phyloP scores from a whole-genome alignment of 2,113 vertebrate species.

The Murina feae region DNA sequence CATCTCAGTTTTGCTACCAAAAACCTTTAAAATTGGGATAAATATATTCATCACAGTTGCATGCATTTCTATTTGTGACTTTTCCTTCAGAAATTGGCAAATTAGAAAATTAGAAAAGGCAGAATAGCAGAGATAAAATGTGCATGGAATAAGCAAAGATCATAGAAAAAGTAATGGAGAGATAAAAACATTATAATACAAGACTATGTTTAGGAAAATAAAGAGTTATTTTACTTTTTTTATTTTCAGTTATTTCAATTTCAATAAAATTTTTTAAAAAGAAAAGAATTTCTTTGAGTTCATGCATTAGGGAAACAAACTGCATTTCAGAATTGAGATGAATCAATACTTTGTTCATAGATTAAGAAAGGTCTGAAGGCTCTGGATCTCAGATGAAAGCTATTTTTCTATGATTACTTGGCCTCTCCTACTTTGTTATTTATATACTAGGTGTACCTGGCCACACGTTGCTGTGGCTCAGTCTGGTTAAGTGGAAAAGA shows the following conservation, averaged over 20 bases:
- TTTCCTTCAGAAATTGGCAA: not conserved
- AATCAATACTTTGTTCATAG: conserved; percentile 34
- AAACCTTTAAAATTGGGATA: not conserved
- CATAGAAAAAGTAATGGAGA: not conserved
- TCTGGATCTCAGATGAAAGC: conserved; percentile 6
- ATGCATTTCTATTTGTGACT: not conserved
- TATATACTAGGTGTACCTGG: too few species aligned
- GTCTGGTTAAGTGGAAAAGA: too few species aligned
- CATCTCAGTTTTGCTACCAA: not conserved
- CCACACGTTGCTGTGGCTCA: too few species aligned
- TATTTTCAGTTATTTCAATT: conserved; percentile 25
- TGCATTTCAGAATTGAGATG: conserved; percentile 37
- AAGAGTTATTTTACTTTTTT: not conserved
- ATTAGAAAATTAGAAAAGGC: not conserved
- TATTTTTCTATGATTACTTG: conserved; percentile 13
- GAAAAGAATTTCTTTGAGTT: not conserved
- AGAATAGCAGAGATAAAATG: conserved; percentile 1
- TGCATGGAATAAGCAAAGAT: not conserved
- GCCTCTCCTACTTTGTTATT: conserved; percentile 21
- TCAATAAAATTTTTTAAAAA: conserved; percentile 20
- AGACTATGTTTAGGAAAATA: conserved; percentile 15
- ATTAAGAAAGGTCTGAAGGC: conserved; percentile 34
- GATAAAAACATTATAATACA: not conserved
- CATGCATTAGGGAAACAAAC: not conserved
- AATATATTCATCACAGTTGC: conserved; percentile 27